phyloP scores from a whole-genome alignment of 2,888 invertebrate genomes.

The Drosophila formosana region DNA sequence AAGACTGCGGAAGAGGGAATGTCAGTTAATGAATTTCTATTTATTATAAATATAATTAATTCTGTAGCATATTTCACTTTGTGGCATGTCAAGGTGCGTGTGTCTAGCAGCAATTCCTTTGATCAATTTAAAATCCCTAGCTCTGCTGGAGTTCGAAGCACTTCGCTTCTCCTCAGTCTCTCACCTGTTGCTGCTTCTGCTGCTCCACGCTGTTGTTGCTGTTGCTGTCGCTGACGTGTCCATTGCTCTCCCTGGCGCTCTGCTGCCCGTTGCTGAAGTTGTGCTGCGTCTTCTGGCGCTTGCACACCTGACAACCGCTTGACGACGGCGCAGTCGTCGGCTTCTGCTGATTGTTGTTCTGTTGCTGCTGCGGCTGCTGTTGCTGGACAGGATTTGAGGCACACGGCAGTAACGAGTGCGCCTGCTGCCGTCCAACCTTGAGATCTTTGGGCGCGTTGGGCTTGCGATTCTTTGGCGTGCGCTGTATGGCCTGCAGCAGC shows the following conservation, averaged over 20 bases:
- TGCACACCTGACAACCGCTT: conserved; percentile 84
- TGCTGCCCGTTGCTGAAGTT: conserved; percentile 63
- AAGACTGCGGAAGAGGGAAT: not conserved
- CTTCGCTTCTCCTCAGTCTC: no score
- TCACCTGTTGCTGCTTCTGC: conserved; percentile 46
- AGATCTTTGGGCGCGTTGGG: conserved; percentile 52
- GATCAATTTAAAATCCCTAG: no score
- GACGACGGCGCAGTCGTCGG: conserved; percentile 26
- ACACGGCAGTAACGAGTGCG: not conserved
- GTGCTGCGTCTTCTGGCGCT: conserved; percentile 85
- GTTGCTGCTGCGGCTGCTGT: conserved; percentile 1
- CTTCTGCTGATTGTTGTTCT: conserved; percentile 56
- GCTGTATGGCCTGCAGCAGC: conserved; percentile 87
- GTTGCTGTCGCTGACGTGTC: conserved; percentile 19
- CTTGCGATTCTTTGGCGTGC: conserved; percentile 85
- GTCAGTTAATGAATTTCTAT: not conserved
- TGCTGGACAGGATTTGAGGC: conserved; percentile 1
- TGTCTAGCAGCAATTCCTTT: no score
- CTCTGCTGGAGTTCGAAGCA: no score
- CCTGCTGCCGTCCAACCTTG: not conserved
- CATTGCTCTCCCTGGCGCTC: conserved; percentile 11
- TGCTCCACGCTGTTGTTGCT: conserved; percentile 53
- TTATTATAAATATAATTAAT: no score
- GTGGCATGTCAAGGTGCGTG: no score
- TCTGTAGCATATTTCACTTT: no score